Conservation (phyloP, 2,888 invertebrate genomes). For the Allacma fusca region DNA sequence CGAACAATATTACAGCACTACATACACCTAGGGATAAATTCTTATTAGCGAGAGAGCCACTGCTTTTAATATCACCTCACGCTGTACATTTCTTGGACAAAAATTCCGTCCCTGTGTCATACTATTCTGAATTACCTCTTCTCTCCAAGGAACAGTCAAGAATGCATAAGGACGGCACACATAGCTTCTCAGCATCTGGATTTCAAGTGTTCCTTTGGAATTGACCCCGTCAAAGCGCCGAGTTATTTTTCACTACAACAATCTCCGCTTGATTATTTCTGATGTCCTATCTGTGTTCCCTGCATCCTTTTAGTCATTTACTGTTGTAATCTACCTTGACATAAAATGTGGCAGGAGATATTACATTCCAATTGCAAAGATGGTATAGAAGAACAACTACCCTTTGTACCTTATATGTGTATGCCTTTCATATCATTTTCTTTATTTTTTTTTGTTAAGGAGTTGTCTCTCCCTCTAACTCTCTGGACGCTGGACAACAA, state of each 20-base stretch:
- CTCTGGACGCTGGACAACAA: background rate
- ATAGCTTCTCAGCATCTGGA: background rate
- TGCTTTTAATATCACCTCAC: too few relatives aligned
- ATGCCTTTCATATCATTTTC: too few relatives aligned
- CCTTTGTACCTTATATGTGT: too few relatives aligned
- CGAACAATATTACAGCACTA: too few relatives aligned
- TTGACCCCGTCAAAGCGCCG: conserved; percentile 23
- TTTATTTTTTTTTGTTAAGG: too few relatives aligned
- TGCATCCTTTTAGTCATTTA: conserved; percentile 41
- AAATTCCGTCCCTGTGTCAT: too few relatives aligned
- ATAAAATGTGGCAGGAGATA: conserved; percentile 34
- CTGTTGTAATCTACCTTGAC: conserved; percentile 35
- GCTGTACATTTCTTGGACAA: too few relatives aligned
- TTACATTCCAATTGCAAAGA: conserved; percentile 25
- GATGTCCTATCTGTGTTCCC: conserved; percentile 37
- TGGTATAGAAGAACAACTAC: background rate
- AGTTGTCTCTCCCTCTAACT: background rate
- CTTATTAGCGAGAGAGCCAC: too few relatives aligned
- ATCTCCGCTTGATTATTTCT: conserved; percentile 43
- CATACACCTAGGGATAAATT: too few relatives aligned
- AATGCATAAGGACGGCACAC: too few relatives aligned
- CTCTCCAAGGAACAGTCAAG: too few relatives aligned
- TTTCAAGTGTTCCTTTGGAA: conserved; percentile 5
- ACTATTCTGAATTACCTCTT: too few relatives aligned
- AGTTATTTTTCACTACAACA: conserved; percentile 43